Evolutionary conservation across 2,888 invertebrate species (phyloP).

Genomic region (Caenorhabditis sp.): DNA sequence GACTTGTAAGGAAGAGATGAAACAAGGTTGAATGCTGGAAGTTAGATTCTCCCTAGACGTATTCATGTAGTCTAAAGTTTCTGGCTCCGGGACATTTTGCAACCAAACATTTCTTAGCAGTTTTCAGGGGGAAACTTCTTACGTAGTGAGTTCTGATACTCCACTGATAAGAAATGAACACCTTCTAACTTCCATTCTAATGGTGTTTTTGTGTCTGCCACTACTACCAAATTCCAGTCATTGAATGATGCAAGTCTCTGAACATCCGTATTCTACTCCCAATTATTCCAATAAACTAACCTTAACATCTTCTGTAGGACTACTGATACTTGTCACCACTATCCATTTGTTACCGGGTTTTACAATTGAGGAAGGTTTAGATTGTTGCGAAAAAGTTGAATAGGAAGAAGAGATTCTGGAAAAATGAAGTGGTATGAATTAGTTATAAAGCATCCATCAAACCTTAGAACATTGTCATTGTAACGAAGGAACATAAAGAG

Average conservation of each 20-base stretch:
- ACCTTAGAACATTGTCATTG: too few species aligned
- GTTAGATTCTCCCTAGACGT: background rate
- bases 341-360: slow-evolving; percentile 55
- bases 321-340: slow-evolving; percentile 53
- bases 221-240: slow-evolving; percentile 61
- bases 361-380: too few species aligned
- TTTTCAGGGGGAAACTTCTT: too few species aligned
- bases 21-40: slow-evolving; percentile 24
- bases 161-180: slow-evolving; percentile 56
- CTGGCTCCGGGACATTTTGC: too few species aligned
- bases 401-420: too few species aligned
- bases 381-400: too few species aligned
- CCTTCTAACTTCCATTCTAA: slow-evolving; percentile 46
- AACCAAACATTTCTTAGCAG: too few species aligned
- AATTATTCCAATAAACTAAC: background rate
- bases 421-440: too few species aligned
- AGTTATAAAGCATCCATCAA: too few species aligned
- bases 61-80: too few species aligned
- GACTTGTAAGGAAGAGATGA: slow-evolving; percentile 42
- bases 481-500: too few species aligned
- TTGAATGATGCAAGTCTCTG: slow-evolving; percentile 29
- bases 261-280: background rate
- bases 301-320: slow-evolving; percentile 64
- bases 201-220: slow-evolving; percentile 63
- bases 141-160: slow-evolving; percentile 35